phyloP scores from a whole-genome alignment of 2,797 vertebrate genomes.

The Cephalopachus bancanus region DNA sequence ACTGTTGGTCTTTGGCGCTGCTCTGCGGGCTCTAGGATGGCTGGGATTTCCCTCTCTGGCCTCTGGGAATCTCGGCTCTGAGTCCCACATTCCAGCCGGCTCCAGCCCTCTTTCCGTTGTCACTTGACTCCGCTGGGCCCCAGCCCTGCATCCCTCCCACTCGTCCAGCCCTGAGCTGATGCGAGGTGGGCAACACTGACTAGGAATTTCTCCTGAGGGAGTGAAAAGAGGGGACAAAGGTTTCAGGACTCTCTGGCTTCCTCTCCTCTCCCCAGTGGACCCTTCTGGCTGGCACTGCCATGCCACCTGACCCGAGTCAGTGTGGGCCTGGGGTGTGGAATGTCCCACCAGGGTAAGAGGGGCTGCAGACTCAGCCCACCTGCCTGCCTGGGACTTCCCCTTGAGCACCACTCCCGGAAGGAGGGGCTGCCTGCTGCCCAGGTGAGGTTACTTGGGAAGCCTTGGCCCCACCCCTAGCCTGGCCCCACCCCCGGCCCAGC shows the following conservation, averaged over 20 bases:
- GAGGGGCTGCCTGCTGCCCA: slow-evolving; percentile 38
- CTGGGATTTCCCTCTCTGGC: slow-evolving; percentile 77
- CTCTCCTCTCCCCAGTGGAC: not conserved
- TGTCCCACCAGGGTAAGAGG: slow-evolving; percentile 47
- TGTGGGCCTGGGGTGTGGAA: slow-evolving; percentile 40
- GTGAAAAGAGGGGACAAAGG: not conserved
- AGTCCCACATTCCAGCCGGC: slow-evolving; percentile 80
- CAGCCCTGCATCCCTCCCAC: slow-evolving; percentile 67
- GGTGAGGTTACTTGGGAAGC: slow-evolving; percentile 70
- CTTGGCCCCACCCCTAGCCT: slow-evolving; percentile 36
- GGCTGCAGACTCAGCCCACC: not conserved
- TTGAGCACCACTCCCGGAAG: not conserved
- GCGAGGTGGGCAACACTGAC: slow-evolving; percentile 72
- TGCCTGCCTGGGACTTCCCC: not conserved
- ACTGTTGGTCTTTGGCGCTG: not conserved
- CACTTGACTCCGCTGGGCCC: slow-evolving; percentile 81
- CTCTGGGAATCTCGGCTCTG: slow-evolving; percentile 73
- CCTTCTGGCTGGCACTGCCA: not conserved
- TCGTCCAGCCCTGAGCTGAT: slow-evolving; percentile 87
- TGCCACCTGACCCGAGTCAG: not conserved
- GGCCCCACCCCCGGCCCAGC: slow-evolving; percentile 53
- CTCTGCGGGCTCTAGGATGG: not conserved
- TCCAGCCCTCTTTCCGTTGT: slow-evolving; percentile 80
- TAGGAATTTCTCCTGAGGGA: slow-evolving; percentile 70
- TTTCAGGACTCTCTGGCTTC: not conserved